These are phyloP conservation scores for Pseudobourletiella spinata DNA, from an alignment of 1,140 invertebrate species.

Conservation along the genomic window DNA sequence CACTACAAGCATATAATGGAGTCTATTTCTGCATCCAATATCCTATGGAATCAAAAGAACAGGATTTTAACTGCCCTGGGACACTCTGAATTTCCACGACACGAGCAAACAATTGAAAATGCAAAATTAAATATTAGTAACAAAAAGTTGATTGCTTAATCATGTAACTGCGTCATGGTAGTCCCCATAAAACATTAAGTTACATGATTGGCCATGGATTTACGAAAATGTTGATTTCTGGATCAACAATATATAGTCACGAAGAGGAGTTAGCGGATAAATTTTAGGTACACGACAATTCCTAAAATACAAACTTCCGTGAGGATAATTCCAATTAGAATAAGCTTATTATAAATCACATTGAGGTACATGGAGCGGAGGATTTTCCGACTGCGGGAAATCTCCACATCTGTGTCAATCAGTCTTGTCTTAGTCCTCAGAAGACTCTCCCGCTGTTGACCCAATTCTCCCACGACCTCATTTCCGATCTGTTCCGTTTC, in stretches of 20 bases:
- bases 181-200: too few relatives aligned
- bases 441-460: conserved; percentile 54
- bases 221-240: too few relatives aligned
- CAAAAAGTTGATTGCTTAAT: too few relatives aligned
- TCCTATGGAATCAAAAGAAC: too few relatives aligned
- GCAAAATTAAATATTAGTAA: too few relatives aligned
- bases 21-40: too few relatives aligned
- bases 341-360: conserved; percentile 58
- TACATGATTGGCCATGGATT: background rate
- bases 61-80: too few relatives aligned
- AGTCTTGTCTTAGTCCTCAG: conserved; percentile 51
- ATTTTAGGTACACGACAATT: conserved; percentile 51
- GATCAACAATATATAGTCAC: too few relatives aligned
- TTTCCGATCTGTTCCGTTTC: conserved; percentile 70
- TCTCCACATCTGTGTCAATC: conserved; percentile 52
- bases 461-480: conserved; percentile 60
- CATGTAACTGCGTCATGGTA: too few relatives aligned
- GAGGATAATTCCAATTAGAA: conserved; percentile 57
- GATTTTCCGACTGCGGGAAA: conserved; percentile 50
- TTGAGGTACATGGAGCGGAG: conserved; percentile 51
- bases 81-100: too few relatives aligned
- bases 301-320: conserved; percentile 53
- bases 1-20: too few relatives aligned
- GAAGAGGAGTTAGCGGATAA: conserved; percentile 40
- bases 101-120: too few relatives aligned